Base-by-base conservation (phyloP, 2,113 vertebrate genomes). In the Channa argus region DNA sequence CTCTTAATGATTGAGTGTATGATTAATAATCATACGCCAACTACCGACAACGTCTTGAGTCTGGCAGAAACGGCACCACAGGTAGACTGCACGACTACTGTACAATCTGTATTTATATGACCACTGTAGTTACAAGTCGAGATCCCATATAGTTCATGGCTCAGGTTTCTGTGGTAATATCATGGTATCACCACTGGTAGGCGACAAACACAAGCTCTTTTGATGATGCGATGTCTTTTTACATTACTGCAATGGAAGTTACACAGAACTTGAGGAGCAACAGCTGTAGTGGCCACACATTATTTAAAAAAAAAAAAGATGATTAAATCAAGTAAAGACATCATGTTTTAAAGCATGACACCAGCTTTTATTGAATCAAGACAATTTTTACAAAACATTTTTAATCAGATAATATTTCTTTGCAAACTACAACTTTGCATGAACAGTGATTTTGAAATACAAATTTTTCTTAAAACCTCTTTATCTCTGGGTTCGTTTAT, bases 401-500 rank as follows among this genome's bases (percentile, higher is more conserved):
- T 79, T 56, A 79, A 89, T 88, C 86, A 88, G 82, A 79, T 87
- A 86, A 90, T 82, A 83, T 60, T 91, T 88, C 63, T 91, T 88
- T 78, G 84, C 89, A 92, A 89, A 91, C 86, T 90, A 92, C 90
- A 93, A 89, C 79, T 91, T 88, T 91, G 91, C 89, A 87, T 85
- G 75, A 84, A 82, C 63, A 78, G 88, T 70, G 85, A 89, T 79
- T 83, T 79, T 87, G 62, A 86, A 91, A 91, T 80, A 82, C 85
- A 84, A 87, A 62, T 90, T 81, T 74, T 79, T 37, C 70, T 77
- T 81, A 91, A 88, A 88, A 76, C 86, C 85, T 88, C 76, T 88
- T 89, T 75, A 88, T 68, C 87, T 92, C 86, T 90, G 86, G 74
- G 89, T 91, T 90, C 90, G 91, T 93, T 94, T 92, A 93, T 93